Base-by-base conservation (phyloP, 2,797 vertebrate species). In the Parotocinclus haroldoi region DNA sequence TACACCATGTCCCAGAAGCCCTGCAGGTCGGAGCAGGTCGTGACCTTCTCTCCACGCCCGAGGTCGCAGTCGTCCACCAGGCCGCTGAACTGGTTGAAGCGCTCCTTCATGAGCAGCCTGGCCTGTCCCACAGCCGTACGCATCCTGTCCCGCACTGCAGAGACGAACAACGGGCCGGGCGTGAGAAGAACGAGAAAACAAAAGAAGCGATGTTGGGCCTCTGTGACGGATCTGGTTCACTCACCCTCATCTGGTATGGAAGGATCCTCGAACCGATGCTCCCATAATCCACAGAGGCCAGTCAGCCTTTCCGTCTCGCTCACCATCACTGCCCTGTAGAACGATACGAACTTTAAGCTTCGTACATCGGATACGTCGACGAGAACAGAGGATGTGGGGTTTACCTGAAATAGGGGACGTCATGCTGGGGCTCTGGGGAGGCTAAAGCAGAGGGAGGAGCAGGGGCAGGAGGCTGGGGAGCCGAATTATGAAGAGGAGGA, bases 1-100 rank as follows among this genome's bases (percentile, higher is more conserved):
- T 86, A 90, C 63, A 99, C 81, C 96, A 98, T 98, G 76, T 99
- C 97, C 97, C 97, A 98, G 84, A 99, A 99, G 16, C 97, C 97
- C 80, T 96, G 93, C 69, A 99, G 82, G 78, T 99, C 96, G 0
- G 83, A 84, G 72, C 91, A 94, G 0, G 87, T 95, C 0, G 91
- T 95, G 79, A 94, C 81, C 78, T 93, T 98, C 81, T 94, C 91
- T 8, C 96, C 95, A 3, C 78, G 77, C 58, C 88, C 84, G 48
- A 96, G 89, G 40, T 96, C 93, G 38, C 96, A 99, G 14, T 98
- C 90, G 12, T 97, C 92, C 65, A 98, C 92, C 61, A 97, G 85
- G 0, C 92, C 92, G 10, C 85, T 80, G 76, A 99, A 99, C 82
- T 99, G 96, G 0, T 89, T 90, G 74, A 99, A 98, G 11, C 96